These are phyloP conservation scores for Apocrypta bakeri DNA, from an alignment of 1,140 invertebrate species.

Conservation along the genomic window DNA sequence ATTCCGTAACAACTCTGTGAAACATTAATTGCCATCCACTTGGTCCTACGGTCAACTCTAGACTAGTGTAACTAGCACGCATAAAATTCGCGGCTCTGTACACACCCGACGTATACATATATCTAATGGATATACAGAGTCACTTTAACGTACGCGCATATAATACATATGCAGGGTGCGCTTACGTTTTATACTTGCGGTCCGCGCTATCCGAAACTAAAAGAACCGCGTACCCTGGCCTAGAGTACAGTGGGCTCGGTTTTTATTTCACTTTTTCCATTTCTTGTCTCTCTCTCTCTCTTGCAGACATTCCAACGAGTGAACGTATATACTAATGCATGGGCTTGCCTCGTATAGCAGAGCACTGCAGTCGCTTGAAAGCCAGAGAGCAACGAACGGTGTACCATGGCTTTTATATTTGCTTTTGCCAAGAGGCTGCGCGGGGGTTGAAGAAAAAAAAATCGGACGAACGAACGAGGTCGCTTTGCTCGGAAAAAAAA, in stretches of 20 bases:
- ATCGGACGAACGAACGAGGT: not conserved
- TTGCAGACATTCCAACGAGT: not conserved
- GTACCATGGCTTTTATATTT: slow-evolving; percentile 30
- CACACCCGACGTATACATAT: not conserved
- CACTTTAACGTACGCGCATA: not conserved
- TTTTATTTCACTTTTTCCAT: not conserved
- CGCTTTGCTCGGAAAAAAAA: not conserved
- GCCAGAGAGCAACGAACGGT: not conserved
- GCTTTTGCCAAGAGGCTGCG: slow-evolving; percentile 10
- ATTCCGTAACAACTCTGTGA: not conserved
- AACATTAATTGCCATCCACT: not conserved
- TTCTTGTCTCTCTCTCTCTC: not conserved
- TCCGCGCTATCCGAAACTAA: not conserved
- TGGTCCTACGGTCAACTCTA: too few species aligned
- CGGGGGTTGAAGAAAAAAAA: not conserved
- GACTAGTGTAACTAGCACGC: not conserved
- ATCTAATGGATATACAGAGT: not conserved
- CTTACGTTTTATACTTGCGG: not conserved
- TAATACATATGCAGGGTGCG: not conserved
- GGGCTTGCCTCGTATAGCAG: not conserved
- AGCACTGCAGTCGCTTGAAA: not conserved
- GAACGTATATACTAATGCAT: not conserved
- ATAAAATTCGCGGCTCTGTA: not conserved
- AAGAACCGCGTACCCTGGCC: not conserved
- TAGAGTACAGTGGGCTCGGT: not conserved